A percentile compares a stretch with the other conserved stretches of the same genome.
Conservation (phyloP, 2,888 invertebrate genomes). For the Branchipolynoe longqiensis region DNA sequence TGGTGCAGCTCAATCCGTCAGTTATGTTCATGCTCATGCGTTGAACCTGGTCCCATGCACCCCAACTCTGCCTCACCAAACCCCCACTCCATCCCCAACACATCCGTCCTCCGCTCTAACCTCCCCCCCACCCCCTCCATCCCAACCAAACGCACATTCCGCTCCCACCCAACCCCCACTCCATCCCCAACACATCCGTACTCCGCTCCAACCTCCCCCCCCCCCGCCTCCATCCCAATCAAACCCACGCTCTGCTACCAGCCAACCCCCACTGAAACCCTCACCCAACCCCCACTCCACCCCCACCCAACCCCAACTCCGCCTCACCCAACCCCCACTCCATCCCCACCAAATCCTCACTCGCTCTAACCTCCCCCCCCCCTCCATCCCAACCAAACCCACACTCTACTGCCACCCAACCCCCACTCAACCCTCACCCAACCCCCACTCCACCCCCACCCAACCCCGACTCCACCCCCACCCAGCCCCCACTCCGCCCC, state of each 20-base stretch:
- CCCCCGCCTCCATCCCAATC: background rate
- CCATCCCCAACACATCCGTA: background rate
- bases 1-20: too few species aligned
- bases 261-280: background rate
- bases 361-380: background rate
- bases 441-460: background rate
- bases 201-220: background rate
- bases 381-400: background rate
- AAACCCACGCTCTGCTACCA: background rate
- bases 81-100: background rate
- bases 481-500: background rate
- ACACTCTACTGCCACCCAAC: background rate
- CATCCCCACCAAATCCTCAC: background rate
- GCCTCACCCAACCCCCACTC: background rate
- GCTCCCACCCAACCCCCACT: background rate
- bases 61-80: background rate
- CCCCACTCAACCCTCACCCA: background rate
- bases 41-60: too few species aligned
- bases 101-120: background rate
- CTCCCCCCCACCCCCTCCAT: background rate
- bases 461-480: background rate
- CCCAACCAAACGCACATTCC: background rate
- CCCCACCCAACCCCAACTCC: background rate
- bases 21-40: too few species aligned
- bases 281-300: background rate